Evolutionary conservation across 2,113 vertebrate genomes (phyloP).

Genomic region (Gymnarchus niloticus): DNA sequence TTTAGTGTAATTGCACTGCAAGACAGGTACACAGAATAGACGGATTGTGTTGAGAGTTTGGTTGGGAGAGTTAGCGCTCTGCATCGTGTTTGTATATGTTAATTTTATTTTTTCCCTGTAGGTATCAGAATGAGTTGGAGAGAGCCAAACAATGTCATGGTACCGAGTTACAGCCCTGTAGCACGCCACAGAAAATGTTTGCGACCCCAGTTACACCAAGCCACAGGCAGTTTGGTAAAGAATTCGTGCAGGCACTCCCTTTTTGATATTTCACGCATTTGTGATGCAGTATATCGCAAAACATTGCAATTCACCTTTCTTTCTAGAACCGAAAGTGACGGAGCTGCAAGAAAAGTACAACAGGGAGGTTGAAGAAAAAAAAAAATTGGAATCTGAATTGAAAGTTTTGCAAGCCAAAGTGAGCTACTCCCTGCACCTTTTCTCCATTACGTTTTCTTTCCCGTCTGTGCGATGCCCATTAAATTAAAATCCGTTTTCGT

Average conservation of each 20-base stretch:
- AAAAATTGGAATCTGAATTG: conserved; percentile 73
- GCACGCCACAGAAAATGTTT: conserved; percentile 69
- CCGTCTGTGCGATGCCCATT: not conserved
- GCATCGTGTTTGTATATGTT: not conserved
- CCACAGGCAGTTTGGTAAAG: conserved; percentile 66
- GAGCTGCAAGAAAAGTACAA: conserved; percentile 80
- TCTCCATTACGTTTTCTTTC: not conserved
- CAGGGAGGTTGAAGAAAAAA: conserved; percentile 79
- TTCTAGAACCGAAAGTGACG: conserved; percentile 69
- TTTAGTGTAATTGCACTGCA: not conserved
- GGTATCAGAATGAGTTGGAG: conserved; percentile 79
- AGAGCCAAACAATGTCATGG: conserved; percentile 59
- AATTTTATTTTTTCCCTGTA: conserved; percentile 47
- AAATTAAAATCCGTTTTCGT: not conserved
- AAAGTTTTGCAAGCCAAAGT: conserved; percentile 74
- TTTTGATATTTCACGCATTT: not conserved
- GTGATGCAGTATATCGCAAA: not conserved
- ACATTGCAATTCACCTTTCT: conserved; percentile 14
- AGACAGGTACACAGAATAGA: not conserved
- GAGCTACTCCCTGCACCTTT: conserved; percentile 32
- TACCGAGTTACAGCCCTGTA: conserved; percentile 59
- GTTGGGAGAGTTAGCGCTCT: not conserved
- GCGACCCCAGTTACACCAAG: conserved; percentile 54
- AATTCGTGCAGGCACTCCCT: not conserved
- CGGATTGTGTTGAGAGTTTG: not conserved